Conservation (phyloP, 1,140 invertebrate genomes). For the Popillia japonica region DNA sequence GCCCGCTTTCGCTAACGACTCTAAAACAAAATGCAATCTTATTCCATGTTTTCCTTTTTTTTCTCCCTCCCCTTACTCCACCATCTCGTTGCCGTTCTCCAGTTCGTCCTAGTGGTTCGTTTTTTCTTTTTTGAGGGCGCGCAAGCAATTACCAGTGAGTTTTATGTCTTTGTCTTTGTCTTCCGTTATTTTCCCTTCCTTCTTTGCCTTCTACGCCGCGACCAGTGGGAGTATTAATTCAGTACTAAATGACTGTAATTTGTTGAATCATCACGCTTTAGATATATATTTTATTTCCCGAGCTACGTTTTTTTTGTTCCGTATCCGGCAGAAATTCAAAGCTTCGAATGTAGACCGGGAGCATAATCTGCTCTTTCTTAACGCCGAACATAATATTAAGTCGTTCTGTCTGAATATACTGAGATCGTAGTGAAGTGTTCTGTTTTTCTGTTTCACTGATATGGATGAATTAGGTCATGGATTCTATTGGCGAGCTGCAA, state of each 20-base stretch:
- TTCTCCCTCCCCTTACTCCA: background rate
- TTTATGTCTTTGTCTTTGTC: slow-evolving; percentile 32
- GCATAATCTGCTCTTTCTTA: background rate
- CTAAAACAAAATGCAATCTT: slow-evolving; percentile 32
- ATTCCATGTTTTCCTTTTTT: slow-evolving; percentile 2
- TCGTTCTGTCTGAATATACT: too few relatives aligned
- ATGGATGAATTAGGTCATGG: too few relatives aligned
- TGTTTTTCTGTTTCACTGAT: too few relatives aligned
- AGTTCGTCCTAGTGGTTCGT: background rate
- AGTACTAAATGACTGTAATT: slow-evolving; percentile 35
- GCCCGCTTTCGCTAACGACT: slow-evolving; percentile 4
- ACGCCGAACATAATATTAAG: too few relatives aligned
- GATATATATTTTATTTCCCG: slow-evolving; percentile 30
- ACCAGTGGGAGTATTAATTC: slow-evolving; percentile 33
- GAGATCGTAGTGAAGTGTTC: too few relatives aligned
- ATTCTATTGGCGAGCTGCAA: too few relatives aligned
- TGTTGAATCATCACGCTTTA: slow-evolving; percentile 35
- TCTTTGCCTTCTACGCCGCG: slow-evolving; percentile 5
- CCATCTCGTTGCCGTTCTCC: background rate
- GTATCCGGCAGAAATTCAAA: background rate
- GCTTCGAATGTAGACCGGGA: background rate
- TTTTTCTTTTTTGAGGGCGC: slow-evolving; percentile 17
- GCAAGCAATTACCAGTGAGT: slow-evolving; percentile 21
- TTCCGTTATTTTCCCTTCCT: slow-evolving; percentile 20
- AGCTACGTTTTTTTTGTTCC: background rate